phyloP scores from a whole-genome alignment of 1,140 invertebrate species.

The Subanguina moxae region DNA sequence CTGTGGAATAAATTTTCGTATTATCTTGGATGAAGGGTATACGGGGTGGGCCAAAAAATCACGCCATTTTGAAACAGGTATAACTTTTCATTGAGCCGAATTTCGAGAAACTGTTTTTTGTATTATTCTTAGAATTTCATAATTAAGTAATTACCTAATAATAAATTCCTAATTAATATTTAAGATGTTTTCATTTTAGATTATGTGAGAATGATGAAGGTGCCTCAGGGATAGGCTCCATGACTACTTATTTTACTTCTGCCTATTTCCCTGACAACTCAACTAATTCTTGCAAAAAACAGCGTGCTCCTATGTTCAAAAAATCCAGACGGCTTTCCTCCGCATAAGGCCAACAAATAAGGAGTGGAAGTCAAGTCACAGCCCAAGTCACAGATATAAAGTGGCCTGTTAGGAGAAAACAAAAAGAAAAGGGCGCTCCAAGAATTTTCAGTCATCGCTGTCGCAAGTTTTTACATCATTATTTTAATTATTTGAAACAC shows the following conservation, averaged over 20 bases:
- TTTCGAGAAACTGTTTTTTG: too few relatives aligned
- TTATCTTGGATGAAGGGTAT: too few relatives aligned
- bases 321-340: constrained; percentile 25
- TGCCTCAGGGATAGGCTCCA: constrained; percentile 45
- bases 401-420: neutral
- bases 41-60: too few relatives aligned
- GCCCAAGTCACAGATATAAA: neutral
- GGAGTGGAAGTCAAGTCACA: constrained; percentile 3
- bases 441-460: neutral
- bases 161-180: too few relatives aligned
- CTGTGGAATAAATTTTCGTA: too few relatives aligned
- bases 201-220: constrained; percentile 35
- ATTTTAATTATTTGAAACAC: too few relatives aligned
- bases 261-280: constrained; percentile 24
- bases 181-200: constrained; percentile 1
- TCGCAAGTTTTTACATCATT: neutral
- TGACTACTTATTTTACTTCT: constrained; percentile 29
- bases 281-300: constrained; percentile 8
- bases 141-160: too few relatives aligned
- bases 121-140: too few relatives aligned
- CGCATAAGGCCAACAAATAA: neutral
- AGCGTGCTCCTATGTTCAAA: constrained; percentile 31
- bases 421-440: neutral
- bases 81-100: too few relatives aligned
- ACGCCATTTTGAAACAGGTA: too few relatives aligned